Evolutionary conservation across 2,113 vertebrate genomes (phyloP), one percentile per base, ranked within the genome.

Genomic region (Burhinus bistriatus): DNA sequence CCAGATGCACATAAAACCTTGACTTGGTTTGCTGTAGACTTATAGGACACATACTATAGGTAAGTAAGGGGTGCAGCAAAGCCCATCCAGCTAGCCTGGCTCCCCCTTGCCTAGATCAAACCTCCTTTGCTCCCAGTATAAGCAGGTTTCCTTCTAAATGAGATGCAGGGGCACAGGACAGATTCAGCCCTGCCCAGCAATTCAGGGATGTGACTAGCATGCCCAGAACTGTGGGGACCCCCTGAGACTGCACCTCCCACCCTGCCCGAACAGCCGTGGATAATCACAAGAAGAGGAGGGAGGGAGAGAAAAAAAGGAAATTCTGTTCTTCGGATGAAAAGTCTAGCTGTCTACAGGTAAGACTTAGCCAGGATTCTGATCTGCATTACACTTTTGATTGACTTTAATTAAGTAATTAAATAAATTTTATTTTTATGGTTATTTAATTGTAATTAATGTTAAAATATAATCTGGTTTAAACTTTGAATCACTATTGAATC

Each of bases 181-280:
- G 62, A 20, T 14, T 92, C 62, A 88, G 27, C 10, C 61, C 19
- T 76, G 10, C 15, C 38, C 29, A 72, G 26, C 29, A 76, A 47
- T 51, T 19, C 25, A 83, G 42, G 30, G 25, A 11, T 21, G 40
- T 30, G 52, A 79, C 38, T 12, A 65, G 13, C 15, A n/a, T 7
- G 51, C 5, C 15, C 62, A 61, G 38, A 47, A 32, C 4, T 21
- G 15, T 21, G 32, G 9, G 15, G 3, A 79, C 1, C 5, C 15
- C 21, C 22, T 4, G 27, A 20, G 15, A 86, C 18, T 38, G 29
- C 57, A 36, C 3, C 9, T 85, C 19, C 11, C 47, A 66, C 26
- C 16, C 5, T 6, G 42, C 6, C 9, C 0, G 1, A 79, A 59
- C 38, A 65, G 21, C 19, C 21, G 2, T 25, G 30, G 52, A 57